Evolutionary conservation across 2,797 vertebrate genomes (phyloP), one percentile per base, ranked within the genome.

Genomic region (Fundulus diaphanus): DNA sequence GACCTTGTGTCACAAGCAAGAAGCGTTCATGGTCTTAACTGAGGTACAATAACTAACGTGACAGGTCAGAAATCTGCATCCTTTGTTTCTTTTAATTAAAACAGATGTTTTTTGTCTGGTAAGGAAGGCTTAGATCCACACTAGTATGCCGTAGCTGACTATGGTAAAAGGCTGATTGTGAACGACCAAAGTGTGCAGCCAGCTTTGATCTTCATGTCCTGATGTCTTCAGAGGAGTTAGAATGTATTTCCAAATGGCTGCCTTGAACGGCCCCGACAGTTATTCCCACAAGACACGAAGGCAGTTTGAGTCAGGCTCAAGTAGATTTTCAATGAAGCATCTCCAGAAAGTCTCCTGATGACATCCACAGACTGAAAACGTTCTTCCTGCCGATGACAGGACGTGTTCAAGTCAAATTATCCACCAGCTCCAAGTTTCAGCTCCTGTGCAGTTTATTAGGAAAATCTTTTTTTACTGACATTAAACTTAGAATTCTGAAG

Each of bases 251-350:
- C 86, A 61, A 70, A 80, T 1, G 29, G 72, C 22, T 83, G 82
- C 84, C 80, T 86, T 82, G 81, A 90, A 88, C 80, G 24, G 76
- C 74, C 82, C 82, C 84, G 91, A 89, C 86, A 76, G 83, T 72
- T 87, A 86, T 78, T 91, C 89, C 88, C 85, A 82, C 11, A 35
- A 85, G 91, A 89, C 85, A 44, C 76, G 73, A 79, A 88, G 82
- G 74, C 85, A 85, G 87, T 76, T 61, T 49, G 86, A 90, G 86
- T 88, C 82, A 80, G 79, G 80, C 86, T 88, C 81, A 74, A 69
- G 85, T 79, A 82, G 82, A 73, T 82, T 87, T 85, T 79, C 81
- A 87, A 66, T 88, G 89, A 88, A 86, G 88, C 84, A 66, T 85
- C 74, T 72, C 63, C 79, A 81, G 78, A 80, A 83, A 82, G 51